phyloP scores from a whole-genome alignment of 1,140 invertebrate genomes.

The Streblospio benedicti region DNA sequence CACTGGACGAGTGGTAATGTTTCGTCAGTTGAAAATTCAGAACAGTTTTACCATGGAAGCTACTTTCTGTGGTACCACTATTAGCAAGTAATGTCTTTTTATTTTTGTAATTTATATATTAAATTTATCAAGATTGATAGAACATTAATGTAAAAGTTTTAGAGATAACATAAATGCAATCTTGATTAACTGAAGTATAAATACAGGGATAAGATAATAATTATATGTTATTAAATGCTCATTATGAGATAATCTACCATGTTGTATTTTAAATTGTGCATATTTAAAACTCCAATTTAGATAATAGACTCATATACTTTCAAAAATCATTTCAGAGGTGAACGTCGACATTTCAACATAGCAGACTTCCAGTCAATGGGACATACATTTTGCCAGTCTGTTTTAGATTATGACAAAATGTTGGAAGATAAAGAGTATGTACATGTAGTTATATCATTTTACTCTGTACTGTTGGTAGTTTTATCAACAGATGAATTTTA shows the following conservation, averaged over 20 bases:
- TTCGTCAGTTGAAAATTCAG: conserved; percentile 38
- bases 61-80: conserved; percentile 43
- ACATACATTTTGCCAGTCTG: conserved; percentile 29
- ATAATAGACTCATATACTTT: too few species aligned
- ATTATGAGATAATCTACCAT: too few species aligned
- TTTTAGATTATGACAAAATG: conserved; percentile 33
- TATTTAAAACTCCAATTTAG: too few species aligned
- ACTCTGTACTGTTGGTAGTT: background rate
- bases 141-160: too few species aligned
- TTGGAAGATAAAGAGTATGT: conserved; percentile 28
- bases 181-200: too few species aligned
- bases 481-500: too few species aligned
- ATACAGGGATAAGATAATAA: too few species aligned
- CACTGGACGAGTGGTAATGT: conserved; percentile 46
- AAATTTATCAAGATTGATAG: too few species aligned
- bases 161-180: too few species aligned
- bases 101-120: too few species aligned
- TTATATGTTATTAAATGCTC: too few species aligned
- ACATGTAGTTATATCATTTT: background rate
- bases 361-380: conserved; percentile 42
- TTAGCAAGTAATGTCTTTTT: conserved; percentile 41
- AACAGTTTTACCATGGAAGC: conserved; percentile 47
- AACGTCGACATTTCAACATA: conserved; percentile 41
- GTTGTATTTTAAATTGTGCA: too few species aligned
- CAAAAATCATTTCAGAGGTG: conserved; percentile 31